A percentile compares a stretch with the other conserved stretches of the same genome.
Evolutionary conservation across 2,888 invertebrate genomes (phyloP).

Genomic region (Abscondita cerata): DNA sequence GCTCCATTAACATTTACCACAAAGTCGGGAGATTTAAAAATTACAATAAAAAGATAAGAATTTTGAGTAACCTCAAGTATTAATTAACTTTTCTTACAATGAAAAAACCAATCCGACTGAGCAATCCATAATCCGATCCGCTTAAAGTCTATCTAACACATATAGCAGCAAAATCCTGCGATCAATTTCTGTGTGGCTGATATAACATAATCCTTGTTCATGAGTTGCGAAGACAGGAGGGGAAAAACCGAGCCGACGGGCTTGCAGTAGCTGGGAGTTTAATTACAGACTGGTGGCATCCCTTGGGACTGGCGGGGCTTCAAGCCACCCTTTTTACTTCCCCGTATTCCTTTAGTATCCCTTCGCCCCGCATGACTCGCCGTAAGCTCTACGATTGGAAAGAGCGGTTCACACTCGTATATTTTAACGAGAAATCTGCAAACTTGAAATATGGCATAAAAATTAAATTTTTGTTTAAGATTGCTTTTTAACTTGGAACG

Average conservation of each 20-base stretch:
- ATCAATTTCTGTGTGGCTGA: constrained; percentile 54
- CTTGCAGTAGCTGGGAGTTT: constrained; percentile 55
- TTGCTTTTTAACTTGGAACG: too few relatives aligned
- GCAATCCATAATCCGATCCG: constrained; percentile 45
- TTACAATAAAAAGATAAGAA: constrained; percentile 19
- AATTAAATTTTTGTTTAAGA: too few relatives aligned
- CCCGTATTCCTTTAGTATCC: constrained; percentile 28
- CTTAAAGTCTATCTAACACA: constrained; percentile 47
- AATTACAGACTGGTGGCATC: constrained; percentile 58
- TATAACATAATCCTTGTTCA: constrained; percentile 54
- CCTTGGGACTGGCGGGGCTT: constrained; percentile 55
- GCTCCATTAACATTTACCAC: not conserved
- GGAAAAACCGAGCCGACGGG: constrained; percentile 48
- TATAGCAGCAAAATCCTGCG: constrained; percentile 48
- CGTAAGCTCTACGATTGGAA: constrained; percentile 43
- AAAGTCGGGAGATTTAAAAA: not conserved
- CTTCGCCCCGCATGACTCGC: constrained; percentile 41
- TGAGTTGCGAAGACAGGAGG: constrained; percentile 49
- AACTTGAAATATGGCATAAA: not conserved
- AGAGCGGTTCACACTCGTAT: constrained; percentile 37
- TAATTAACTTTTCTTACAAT: constrained; percentile 40
- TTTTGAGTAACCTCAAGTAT: constrained; percentile 31
- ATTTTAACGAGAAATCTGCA: constrained; percentile 14
- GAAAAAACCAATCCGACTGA: constrained; percentile 41
- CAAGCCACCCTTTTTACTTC: constrained; percentile 45